Conservation (phyloP, 1,140 invertebrate genomes). For the Probaryconus sp. region DNA sequence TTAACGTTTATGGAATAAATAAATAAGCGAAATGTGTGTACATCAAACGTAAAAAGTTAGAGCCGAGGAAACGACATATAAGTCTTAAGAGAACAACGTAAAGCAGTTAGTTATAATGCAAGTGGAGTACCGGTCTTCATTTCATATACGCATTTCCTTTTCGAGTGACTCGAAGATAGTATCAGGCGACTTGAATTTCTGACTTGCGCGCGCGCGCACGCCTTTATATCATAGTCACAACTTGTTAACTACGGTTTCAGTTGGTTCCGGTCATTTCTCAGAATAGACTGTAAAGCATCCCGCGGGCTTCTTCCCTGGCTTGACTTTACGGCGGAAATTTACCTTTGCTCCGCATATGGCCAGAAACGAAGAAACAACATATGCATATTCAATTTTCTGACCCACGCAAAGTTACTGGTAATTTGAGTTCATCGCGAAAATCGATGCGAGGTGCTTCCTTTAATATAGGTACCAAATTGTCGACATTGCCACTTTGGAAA, state of each 20-base stretch:
- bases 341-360: slow-evolving; percentile 20
- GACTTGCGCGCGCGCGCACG: too few species aligned
- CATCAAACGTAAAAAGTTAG: slow-evolving; percentile 36
- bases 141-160: slow-evolving; percentile 61
- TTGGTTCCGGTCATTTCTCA: slow-evolving; percentile 60
- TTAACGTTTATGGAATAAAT: slow-evolving; percentile 45
- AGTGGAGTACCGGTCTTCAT: slow-evolving; percentile 59
- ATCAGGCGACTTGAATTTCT: slow-evolving; percentile 49
- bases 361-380: slow-evolving; percentile 43
- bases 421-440: slow-evolving; percentile 41
- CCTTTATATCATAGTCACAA: slow-evolving; percentile 51
- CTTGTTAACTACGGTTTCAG: slow-evolving; percentile 47
- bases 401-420: slow-evolving; percentile 43
- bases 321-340: slow-evolving; percentile 47
- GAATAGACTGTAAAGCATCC: slow-evolving; percentile 38
- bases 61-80: slow-evolving; percentile 45
- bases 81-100: slow-evolving; percentile 55
- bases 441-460: slow-evolving; percentile 20
- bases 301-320: slow-evolving; percentile 32
- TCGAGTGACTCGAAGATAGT: slow-evolving; percentile 47
- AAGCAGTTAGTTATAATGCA: slow-evolving; percentile 50
- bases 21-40: slow-evolving; percentile 15
- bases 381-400: slow-evolving; percentile 60
- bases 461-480: too few species aligned
- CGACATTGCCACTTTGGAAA: too few species aligned